phyloP scores from a whole-genome alignment of 2,888 invertebrate species.

The Hermaeophaga mercurialis region DNA sequence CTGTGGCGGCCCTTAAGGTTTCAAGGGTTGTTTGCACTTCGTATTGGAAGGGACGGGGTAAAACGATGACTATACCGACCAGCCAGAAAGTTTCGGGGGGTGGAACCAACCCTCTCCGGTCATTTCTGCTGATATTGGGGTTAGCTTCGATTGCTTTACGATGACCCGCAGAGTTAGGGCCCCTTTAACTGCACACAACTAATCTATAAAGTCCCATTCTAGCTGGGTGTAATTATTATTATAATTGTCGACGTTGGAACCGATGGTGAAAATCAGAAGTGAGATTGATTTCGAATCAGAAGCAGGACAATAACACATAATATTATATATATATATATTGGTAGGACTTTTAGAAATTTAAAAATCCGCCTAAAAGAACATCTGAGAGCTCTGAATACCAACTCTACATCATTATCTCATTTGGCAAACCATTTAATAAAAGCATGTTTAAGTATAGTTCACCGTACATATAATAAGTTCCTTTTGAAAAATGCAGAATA shows the following conservation, averaged over 20 bases:
- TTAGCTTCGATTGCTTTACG: constrained; percentile 7
- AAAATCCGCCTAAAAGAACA: too few species aligned
- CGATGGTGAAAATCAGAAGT: too few species aligned
- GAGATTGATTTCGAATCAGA: background rate
- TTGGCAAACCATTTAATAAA: too few species aligned
- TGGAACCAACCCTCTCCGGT: constrained; percentile 10
- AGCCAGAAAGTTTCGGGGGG: constrained; percentile 4
- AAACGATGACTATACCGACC: constrained; percentile 7
- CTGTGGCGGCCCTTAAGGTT: constrained; percentile 32
- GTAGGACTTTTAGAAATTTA: too few species aligned
- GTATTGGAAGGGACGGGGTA: constrained; percentile 35
- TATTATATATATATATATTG: too few species aligned
- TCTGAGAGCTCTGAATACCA: too few species aligned
- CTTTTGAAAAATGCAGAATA: background rate
- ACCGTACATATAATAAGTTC: background rate
- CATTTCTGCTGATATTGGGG: constrained; percentile 7
- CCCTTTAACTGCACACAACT: constrained; percentile 1
- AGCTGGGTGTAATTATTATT: background rate
- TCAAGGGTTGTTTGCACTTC: constrained; percentile 38
- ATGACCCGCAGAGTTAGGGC: constrained; percentile 3
- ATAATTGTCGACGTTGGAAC: background rate
- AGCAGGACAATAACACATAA: too few species aligned
- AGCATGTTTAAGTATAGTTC: background rate
- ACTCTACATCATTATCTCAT: too few species aligned
- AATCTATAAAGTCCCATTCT: background rate